Base-by-base conservation (phyloP, 2,888 invertebrate genomes). In the Perdita meconis region DNA sequence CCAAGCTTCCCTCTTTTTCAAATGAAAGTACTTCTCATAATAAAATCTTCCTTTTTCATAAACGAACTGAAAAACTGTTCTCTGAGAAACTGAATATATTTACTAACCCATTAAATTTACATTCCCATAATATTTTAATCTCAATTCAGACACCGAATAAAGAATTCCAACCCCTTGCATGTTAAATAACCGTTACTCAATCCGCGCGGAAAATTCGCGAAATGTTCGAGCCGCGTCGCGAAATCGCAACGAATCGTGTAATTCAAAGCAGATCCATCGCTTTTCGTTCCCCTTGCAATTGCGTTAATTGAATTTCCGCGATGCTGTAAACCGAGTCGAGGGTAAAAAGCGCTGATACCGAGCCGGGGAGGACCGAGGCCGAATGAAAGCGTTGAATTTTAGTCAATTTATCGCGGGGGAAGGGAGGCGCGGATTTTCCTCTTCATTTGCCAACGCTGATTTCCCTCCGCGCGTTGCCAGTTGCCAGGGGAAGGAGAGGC, bases 261-360 rank as follows among this genome's bases (percentile, higher is more conserved):
- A 51, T 71, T 56, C 57, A 57, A 71, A 71, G 65, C 70, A 57
- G 65, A 16, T 65, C 65, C 38, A 3, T 36, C 10, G 51, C 56
- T 65, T 71, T 71, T 71, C 57, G 64, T 71, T 57, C 57, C 56
- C 65, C 47, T 47, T 38, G 51, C 65, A 57, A 57, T 71, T 71
- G 65, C 51, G 50, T 71, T 71, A 71, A 71, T 65, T 65, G 70
- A 71, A 71, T 71, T 22, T 36, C 30, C 30, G 70, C 64, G 64
- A 70, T 47, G 56, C 16, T 30, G 56, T 69, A 36, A 63, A 63
- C 42, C 26, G 40, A 38, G 66, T 26, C 13, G 51, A 51, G 44
- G 42, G 12, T 22, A 13, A 34, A 34, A 12, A 24, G 51, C 61
- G 55, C 53, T 51, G 69, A 69, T 61, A 69, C 13, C 13, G 16